Conservation (phyloP, 1,140 invertebrate genomes). For the Sminthurides bifidus region DNA sequence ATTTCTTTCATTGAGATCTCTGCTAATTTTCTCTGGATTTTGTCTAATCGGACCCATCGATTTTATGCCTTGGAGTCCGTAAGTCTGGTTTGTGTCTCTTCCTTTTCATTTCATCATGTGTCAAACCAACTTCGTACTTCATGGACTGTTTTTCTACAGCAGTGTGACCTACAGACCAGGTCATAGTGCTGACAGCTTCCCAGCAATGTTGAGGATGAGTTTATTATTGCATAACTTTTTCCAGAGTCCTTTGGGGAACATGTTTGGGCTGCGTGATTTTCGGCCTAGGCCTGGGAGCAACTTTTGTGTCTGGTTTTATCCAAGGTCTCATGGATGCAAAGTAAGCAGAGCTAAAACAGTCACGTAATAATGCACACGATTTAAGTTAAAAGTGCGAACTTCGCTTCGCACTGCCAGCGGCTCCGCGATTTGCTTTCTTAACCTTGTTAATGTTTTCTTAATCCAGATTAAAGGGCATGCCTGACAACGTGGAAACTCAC, state of each 20-base stretch:
- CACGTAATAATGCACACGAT: too few relatives aligned
- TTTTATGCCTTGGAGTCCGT: slow-evolving; percentile 47
- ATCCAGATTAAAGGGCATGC: slow-evolving; percentile 33
- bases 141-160: too few relatives aligned
- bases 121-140: too few relatives aligned
- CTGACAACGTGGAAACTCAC: slow-evolving; percentile 37
- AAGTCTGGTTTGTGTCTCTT: background rate
- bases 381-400: background rate
- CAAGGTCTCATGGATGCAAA: slow-evolving; percentile 62
- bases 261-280: slow-evolving; percentile 59
- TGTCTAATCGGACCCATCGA: slow-evolving; percentile 59
- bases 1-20: slow-evolving; percentile 52
- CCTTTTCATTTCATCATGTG: background rate
- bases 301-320: slow-evolving; percentile 65
- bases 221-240: too few relatives aligned
- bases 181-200: too few relatives aligned
- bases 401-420: background rate
- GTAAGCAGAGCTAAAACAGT: slow-evolving; percentile 40
- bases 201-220: too few relatives aligned
- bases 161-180: too few relatives aligned
- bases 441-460: background rate
- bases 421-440: background rate
- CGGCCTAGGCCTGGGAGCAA: slow-evolving; percentile 66
- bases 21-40: slow-evolving; percentile 54
- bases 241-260: slow-evolving; percentile 50